Percentiles rank a stretch among this genome's conserved stretches.
Evolutionary conservation across 2,113 vertebrate species (phyloP).

Genomic region (Entelurus aequoreus): DNA sequence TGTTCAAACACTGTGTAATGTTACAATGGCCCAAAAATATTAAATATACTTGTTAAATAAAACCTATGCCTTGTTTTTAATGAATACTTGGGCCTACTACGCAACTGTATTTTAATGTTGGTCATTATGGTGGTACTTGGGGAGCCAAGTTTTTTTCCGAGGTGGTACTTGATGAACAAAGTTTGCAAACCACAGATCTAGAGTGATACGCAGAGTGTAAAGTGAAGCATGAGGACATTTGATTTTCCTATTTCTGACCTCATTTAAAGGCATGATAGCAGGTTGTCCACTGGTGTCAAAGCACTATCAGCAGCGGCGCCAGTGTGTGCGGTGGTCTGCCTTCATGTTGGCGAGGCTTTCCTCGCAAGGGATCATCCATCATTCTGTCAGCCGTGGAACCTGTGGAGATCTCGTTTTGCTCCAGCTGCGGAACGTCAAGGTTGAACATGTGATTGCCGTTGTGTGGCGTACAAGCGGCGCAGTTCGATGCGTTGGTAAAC

Average conservation of each 20-base stretch:
- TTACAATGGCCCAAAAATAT: too few relatives aligned
- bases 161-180: too few relatives aligned
- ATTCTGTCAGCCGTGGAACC: slow-evolving; percentile 24
- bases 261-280: background rate
- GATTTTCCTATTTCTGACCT: slow-evolving; percentile 15
- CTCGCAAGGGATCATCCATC: slow-evolving; percentile 48
- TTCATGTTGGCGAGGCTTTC: slow-evolving; percentile 14
- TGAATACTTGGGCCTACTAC: too few relatives aligned
- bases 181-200: too few relatives aligned
- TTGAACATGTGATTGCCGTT: slow-evolving; percentile 26
- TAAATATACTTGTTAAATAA: too few relatives aligned
- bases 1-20: too few relatives aligned
- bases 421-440: slow-evolving; percentile 26
- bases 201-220: background rate
- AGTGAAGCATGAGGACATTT: background rate
- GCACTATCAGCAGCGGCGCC: slow-evolving; percentile 12
- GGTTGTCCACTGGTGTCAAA: slow-evolving; percentile 1
- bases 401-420: slow-evolving; percentile 34
- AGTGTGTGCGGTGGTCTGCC: slow-evolving; percentile 6
- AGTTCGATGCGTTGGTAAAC: slow-evolving; percentile 5
- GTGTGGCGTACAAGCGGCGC: slow-evolving; percentile 20
- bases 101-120: too few relatives aligned
- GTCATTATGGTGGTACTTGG: too few relatives aligned
- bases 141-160: too few relatives aligned
- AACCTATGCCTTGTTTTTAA: too few relatives aligned